Evolutionary conservation across 1,140 invertebrate species (phyloP), one percentile per base, ranked within the genome.

Genomic region (Pseudomyrmex flavicornis): DNA sequence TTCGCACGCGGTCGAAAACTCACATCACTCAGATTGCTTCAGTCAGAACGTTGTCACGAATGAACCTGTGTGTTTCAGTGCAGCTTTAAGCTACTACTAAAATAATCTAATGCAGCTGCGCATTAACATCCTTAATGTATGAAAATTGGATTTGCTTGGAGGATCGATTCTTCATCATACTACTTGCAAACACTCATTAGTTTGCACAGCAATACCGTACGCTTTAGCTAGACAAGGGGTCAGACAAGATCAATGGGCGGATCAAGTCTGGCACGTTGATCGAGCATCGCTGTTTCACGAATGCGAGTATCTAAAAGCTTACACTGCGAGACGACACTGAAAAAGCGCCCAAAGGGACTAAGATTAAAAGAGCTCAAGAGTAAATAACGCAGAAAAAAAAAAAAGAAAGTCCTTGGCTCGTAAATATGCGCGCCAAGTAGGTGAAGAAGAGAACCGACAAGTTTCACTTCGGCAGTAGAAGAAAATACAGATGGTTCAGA

Each of bases 261-360:
- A 80, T 80, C 76, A 70, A 72, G 76, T 8, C 66, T 80, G 76
- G 66, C 66, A 80, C 66, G 44, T 80, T 80, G 76, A 80, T 80
- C 76, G 76, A 80, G 76, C 76, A 59, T 80, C 66, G 54, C 54
- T 44, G 76, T 61, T 80, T 54, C 44, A 26, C 66, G 62, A 68
- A n/a, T 70, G 59, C 76, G 65, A 80, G 76, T 59, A 80, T 80
- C 76, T 80, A 80, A 80, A 80, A 80, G 76, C 76, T 80, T 56
- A 22, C 74, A 69, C 76, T 50, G n/a, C 46, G 66, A 46, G 66
- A 56, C 20, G 76, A 80, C 76, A 48, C 54, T 80, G 54, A 80
- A 80, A 80, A 80, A 80, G 66, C 44, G 66, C 44, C 44, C 76
- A 46, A 48, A 70, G 56, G 66, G 66, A 80, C 66, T 80, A 70